A percentile compares a stretch with the other conserved stretches of the same genome.
phyloP scores from a whole-genome alignment of 2,797 vertebrate genomes.

The Rachycentron canadum region DNA sequence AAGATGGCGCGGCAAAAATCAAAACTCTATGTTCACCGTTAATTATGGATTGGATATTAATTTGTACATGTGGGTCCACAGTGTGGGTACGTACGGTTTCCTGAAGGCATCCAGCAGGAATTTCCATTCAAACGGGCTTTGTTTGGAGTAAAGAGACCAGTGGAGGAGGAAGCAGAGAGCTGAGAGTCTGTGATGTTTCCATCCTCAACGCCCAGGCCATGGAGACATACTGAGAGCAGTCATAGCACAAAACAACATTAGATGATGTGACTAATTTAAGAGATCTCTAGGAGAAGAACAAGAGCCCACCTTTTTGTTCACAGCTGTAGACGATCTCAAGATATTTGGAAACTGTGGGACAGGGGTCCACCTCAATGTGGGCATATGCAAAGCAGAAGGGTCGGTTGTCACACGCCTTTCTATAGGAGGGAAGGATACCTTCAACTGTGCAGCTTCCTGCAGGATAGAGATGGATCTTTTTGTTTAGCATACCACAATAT shows the following conservation, averaged over 20 bases:
- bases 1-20: background rate
- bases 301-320: conserved; percentile 82
- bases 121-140: conserved; percentile 80
- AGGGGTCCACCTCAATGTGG: conserved; percentile 76
- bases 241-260: background rate
- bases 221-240: conserved; percentile 82
- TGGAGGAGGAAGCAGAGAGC: conserved; percentile 84
- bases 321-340: conserved; percentile 85
- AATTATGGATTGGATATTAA: background rate
- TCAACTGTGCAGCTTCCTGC: conserved; percentile 79
- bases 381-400: conserved; percentile 78
- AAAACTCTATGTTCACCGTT: background rate
- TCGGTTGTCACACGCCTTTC: conserved; percentile 83
- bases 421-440: conserved; percentile 67
- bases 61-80: background rate
- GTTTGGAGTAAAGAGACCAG: conserved; percentile 46
- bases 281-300: background rate
- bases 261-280: background rate
- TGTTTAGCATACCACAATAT: background rate
- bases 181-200: conserved; percentile 78
- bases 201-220: conserved; percentile 83
- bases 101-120: conserved; percentile 86
- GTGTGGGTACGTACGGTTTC: conserved; percentile 61
- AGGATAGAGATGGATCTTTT: background rate
- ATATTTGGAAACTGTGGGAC: conserved; percentile 82